Evolutionary conservation across 2,888 invertebrate species (phyloP).

Genomic region (Syrphus vitripennis): DNA sequence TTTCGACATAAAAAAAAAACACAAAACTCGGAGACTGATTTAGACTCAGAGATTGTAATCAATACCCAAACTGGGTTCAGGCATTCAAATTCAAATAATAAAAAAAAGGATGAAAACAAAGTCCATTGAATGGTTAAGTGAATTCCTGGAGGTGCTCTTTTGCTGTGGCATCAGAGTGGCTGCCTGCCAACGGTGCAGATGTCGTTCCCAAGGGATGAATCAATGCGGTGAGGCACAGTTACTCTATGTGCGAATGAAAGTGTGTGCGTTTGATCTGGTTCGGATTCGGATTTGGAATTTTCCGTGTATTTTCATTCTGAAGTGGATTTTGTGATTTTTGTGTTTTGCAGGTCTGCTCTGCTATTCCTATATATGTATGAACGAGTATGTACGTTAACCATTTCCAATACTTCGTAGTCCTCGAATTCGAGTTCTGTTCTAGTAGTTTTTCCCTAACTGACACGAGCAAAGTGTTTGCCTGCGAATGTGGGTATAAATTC

Average conservation of each 20-base stretch:
- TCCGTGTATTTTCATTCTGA: conserved; percentile 59
- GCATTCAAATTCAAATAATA: conserved; percentile 23
- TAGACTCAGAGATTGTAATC: conserved; percentile 60
- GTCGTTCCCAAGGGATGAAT: conserved; percentile 68
- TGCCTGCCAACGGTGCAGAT: conserved; percentile 67
- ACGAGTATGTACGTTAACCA: too few species aligned
- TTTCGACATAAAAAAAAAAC: not conserved
- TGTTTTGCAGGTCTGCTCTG: conserved; percentile 50
- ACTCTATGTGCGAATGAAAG: conserved; percentile 6
- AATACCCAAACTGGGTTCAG: conserved; percentile 51
- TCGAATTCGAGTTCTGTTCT: conserved; percentile 31
- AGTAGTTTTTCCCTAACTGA: conserved; percentile 23
- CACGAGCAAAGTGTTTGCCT: conserved; percentile 39
- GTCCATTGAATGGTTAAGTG: conserved; percentile 56
- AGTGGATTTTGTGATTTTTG: conserved; percentile 60
- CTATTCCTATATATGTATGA: too few species aligned
- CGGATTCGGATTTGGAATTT: conserved; percentile 45
- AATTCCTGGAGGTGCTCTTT: conserved; percentile 66
- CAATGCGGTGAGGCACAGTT: conserved; percentile 16
- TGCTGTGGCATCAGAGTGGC: conserved; percentile 36
- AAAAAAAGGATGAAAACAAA: conserved; percentile 41
- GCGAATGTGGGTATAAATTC: conserved; percentile 48
- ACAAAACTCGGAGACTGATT: conserved; percentile 34
- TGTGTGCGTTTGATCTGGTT: conserved; percentile 25
- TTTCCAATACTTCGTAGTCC: not conserved